Base-by-base conservation (phyloP, 2,797 vertebrate species). In the Alauda arvensis region DNA sequence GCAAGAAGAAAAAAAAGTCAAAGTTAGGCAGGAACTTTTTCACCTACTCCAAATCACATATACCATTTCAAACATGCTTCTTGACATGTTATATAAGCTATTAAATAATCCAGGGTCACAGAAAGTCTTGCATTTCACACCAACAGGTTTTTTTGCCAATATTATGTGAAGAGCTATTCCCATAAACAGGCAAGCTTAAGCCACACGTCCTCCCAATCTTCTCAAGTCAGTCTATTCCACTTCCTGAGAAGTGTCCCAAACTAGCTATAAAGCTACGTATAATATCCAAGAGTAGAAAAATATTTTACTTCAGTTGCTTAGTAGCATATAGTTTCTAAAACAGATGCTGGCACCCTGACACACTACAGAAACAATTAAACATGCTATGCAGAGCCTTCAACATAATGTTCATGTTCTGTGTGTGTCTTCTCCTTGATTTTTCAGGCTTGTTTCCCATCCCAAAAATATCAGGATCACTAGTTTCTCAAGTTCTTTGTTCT, bases 251-350 rank as follows among this genome's bases (percentile, higher is more conserved):
- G 18, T 3, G 4, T 78, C 88, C 70, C 63, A 76, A 71, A 62
- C 56, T 45, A 89, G 75, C 71, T 56, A 83, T 11, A 80, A 69
- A 92, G 40, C 60, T 60, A 16, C 52, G 56, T 29, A 21, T 48
- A 72, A 87, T 13, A 85, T 65, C 77, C 82, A 87, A 90, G 59
- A 87, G 67, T 6, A 80, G 72, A 77, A 90, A 92, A 95, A 92
- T 33, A 87, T 83, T 88, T 88, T 63, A 74, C 57, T 84, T 84
- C 9, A 82, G 81, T 88, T 91, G 81, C 83, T 83, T 90, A 90
- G 90, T 80, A 93, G 89, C 87, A 76, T 72, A 91, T 62, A 67
- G 83, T 93, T 95, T 91, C 89, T 77, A 85, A 71, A 90, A 88
- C 79, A 92, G 69, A 83, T 77, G 74, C 67, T 80, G 79, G 80